Percentiles rank a stretch among this genome's conserved stretches.
These are phyloP conservation scores for Chrysochloris asiatica DNA, from an alignment of 2,113 vertebrate genomes.

Conservation along the genomic window DNA sequence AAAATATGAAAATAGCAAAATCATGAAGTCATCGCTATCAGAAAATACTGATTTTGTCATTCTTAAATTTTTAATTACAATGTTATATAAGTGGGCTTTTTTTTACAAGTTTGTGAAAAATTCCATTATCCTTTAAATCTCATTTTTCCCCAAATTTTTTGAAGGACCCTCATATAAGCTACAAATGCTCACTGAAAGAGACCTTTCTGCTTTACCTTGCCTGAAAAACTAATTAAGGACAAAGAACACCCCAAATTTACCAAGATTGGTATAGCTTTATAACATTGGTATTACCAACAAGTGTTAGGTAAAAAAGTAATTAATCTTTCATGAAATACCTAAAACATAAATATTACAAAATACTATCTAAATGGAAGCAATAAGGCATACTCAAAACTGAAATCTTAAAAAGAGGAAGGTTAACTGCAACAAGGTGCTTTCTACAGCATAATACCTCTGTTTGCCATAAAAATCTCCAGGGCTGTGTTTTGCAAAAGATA, in stretches of 20 bases:
- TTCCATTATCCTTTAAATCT: no score
- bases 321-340: background rate
- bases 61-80: constrained; percentile 34
- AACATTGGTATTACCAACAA: background rate
- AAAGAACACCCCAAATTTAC: background rate
- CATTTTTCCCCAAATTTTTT: no score
- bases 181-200: background rate
- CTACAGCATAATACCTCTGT: constrained; percentile 89
- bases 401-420: background rate
- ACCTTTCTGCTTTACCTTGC: background rate
- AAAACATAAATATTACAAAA: background rate
- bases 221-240: background rate
- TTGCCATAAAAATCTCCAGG: constrained; percentile 98
- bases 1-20: background rate
- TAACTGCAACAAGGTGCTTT: background rate
- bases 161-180: background rate
- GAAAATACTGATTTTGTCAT: background rate
- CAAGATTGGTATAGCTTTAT: background rate
- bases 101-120: no score
- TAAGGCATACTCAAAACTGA: background rate
- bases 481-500: constrained; percentile 97
- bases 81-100: background rate
- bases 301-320: background rate
- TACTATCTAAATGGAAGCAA: constrained; percentile 50
- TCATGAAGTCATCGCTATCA: background rate